Conservation (phyloP, 2,888 invertebrate species). For the Hyles lineata region DNA sequence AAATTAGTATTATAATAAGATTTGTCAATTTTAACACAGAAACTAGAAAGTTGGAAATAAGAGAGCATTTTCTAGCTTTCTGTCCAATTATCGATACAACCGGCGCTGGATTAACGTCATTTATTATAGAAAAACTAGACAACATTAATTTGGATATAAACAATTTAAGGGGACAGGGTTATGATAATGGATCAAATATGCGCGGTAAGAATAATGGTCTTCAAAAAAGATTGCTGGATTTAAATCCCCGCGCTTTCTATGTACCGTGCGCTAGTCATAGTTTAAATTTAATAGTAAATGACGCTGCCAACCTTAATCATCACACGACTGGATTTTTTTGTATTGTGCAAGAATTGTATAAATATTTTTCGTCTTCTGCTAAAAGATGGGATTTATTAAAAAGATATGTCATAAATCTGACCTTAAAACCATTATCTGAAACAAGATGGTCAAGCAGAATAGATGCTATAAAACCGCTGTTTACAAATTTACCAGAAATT, state of each 20-base stretch:
- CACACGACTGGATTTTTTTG: constrained; percentile 37
- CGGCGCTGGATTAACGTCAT: constrained; percentile 34
- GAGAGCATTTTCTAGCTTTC: constrained; percentile 35
- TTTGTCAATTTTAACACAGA: constrained; percentile 36
- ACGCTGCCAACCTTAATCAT: constrained; percentile 37
- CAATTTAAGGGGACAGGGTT: constrained; percentile 36
- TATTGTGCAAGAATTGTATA: constrained; percentile 36
- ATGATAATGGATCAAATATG: constrained; percentile 39
- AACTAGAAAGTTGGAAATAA: constrained; percentile 36
- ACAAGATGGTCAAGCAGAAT: too few relatives aligned
- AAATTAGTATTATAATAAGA: constrained; percentile 36
- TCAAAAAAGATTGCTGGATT: constrained; percentile 38
- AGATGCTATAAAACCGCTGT: too few relatives aligned
- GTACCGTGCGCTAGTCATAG: constrained; percentile 39
- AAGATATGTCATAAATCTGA: too few relatives aligned
- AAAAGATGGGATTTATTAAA: too few relatives aligned
- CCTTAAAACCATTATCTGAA: too few relatives aligned
- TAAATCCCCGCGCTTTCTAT: constrained; percentile 39
- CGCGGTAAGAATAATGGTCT: constrained; percentile 38
- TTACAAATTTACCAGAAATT: too few relatives aligned
- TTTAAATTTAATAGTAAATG: constrained; percentile 38
- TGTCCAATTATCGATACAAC: constrained; percentile 34
- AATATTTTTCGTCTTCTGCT: constrained; percentile 39
- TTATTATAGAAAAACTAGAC: constrained; percentile 34
- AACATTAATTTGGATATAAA: constrained; percentile 35